phyloP scores from a whole-genome alignment of 1,140 invertebrate genomes.

The Drosophila yakuba region DNA sequence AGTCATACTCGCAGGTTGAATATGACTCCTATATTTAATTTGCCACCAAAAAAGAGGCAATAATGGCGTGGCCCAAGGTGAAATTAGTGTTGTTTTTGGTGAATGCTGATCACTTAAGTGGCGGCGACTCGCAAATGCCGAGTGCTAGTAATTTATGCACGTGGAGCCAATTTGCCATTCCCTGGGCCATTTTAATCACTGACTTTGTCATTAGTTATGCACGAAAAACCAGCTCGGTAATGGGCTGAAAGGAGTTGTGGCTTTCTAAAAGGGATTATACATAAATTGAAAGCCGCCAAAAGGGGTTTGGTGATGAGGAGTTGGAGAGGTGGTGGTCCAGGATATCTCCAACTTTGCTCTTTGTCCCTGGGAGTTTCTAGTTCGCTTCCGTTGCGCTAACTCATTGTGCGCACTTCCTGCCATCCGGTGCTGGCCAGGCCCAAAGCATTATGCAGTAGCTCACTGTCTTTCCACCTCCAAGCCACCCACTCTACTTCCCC shows the following conservation, averaged over 20 bases:
- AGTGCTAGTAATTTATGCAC: slow-evolving; percentile 11
- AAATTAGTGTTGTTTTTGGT: slow-evolving; percentile 3
- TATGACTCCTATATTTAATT: no score
- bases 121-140: slow-evolving; percentile 10
- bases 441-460: slow-evolving; percentile 37
- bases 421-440: slow-evolving; percentile 45
- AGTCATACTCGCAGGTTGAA: no score
- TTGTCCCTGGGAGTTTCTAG: slow-evolving; percentile 51
- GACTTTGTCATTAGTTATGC: slow-evolving; percentile 72
- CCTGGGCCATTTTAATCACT: slow-evolving; percentile 67
- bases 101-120: slow-evolving; percentile 17
- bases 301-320: neutral
- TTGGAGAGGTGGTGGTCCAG: neutral
- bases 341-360: slow-evolving; percentile 52
- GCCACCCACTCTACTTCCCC: neutral
- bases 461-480: neutral
- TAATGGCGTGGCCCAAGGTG: neutral
- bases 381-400: slow-evolving; percentile 69
- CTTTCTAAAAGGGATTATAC: slow-evolving; percentile 20
- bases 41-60: neutral
- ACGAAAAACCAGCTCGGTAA: slow-evolving; percentile 27
- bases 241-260: slow-evolving; percentile 6
- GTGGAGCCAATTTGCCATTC: slow-evolving; percentile 9
- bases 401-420: slow-evolving; percentile 79
- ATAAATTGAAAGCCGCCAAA: slow-evolving; percentile 61